Conservation (phyloP, 1,140 invertebrate genomes). For the Alviniconcha marisindica region DNA sequence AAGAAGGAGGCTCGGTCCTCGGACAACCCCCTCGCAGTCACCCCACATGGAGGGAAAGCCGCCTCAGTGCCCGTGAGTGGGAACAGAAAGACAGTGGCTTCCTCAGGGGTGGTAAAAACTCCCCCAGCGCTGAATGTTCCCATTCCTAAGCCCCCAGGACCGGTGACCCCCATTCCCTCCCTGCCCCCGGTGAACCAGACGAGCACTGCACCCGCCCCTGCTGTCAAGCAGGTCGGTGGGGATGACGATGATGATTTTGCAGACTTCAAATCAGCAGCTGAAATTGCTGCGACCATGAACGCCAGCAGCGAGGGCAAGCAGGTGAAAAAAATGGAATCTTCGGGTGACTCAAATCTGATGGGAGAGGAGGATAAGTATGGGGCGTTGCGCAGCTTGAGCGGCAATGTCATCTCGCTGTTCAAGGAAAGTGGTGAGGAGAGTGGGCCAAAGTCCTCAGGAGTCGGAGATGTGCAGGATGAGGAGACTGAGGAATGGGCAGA, state of each 20-base stretch:
- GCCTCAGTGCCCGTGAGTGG: neutral
- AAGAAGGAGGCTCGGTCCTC: slow-evolving; percentile 54
- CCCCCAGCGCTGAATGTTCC: neutral
- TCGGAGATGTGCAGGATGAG: slow-evolving; percentile 3
- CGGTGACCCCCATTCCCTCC: neutral
- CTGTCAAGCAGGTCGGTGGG: neutral
- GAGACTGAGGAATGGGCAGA: slow-evolving; percentile 57
- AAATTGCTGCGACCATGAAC: neutral
- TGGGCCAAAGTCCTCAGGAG: slow-evolving; percentile 38
- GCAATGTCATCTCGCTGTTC: slow-evolving; percentile 36
- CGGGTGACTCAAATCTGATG: slow-evolving; percentile 59
- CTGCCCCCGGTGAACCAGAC: neutral
- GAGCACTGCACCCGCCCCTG: neutral
- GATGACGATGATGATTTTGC: slow-evolving; percentile 37
- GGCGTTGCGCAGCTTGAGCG: slow-evolving; percentile 65
- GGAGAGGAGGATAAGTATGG: slow-evolving; percentile 77
- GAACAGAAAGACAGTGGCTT: neutral
- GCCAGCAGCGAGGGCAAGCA: neutral
- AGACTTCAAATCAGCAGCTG: slow-evolving; percentile 57
- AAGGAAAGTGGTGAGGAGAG: slow-evolving; percentile 3
- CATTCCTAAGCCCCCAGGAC: neutral
- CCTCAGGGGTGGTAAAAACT: neutral
- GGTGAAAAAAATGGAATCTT: neutral
- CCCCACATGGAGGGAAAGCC: neutral
- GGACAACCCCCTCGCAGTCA: slow-evolving; percentile 60